phyloP scores from a whole-genome alignment of 1,140 invertebrate genomes.

The Panulirus ornatus region DNA sequence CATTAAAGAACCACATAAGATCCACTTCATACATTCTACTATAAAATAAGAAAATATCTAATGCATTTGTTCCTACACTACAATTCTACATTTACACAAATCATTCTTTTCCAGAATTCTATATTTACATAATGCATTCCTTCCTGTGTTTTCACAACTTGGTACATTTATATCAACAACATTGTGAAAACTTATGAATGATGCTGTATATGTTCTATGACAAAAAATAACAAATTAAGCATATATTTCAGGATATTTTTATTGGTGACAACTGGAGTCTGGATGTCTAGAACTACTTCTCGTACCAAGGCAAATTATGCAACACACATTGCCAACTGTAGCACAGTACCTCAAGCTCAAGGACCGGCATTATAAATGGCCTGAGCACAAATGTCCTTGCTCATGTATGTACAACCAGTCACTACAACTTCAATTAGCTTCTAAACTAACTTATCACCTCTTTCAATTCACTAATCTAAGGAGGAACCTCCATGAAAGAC shows the following conservation, averaged over 20 bases:
- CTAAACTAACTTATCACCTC: background rate
- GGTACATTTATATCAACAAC: background rate
- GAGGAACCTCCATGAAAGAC: conserved; percentile 13
- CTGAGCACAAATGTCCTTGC: background rate
- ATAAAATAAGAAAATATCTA: background rate
- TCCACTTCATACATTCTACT: background rate
- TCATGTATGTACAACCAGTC: background rate
- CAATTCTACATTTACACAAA: background rate
- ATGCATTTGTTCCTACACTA: background rate
- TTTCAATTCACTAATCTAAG: background rate
- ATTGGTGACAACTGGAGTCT: background rate
- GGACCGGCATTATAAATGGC: background rate
- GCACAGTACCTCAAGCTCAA: background rate
- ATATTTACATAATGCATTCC: background rate
- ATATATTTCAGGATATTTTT: background rate
- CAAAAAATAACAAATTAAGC: background rate
- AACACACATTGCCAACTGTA: conserved; percentile 8
- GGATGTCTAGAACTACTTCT: background rate
- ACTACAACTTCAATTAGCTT: background rate
- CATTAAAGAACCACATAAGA: background rate
- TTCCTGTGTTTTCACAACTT: background rate
- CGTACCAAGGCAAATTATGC: background rate
- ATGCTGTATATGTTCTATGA: background rate
- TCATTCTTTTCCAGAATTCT: background rate
- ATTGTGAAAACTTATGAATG: background rate